Evolutionary conservation across 2,888 invertebrate genomes (phyloP).

Genomic region (Aleiodes alternator): DNA sequence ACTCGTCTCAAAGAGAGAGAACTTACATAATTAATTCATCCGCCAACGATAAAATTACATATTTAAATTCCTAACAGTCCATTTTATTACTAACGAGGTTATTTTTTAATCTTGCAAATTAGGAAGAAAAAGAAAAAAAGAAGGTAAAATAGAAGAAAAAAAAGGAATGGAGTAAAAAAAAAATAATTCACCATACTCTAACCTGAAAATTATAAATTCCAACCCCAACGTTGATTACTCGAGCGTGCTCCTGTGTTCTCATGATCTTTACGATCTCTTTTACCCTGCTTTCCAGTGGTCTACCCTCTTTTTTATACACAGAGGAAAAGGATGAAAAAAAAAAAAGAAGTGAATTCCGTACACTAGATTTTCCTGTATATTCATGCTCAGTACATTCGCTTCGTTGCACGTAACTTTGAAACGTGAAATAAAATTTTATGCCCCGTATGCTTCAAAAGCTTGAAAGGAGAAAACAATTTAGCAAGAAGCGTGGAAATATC

Average conservation of each 20-base stretch:
- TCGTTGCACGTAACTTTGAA: slow-evolving; percentile 49
- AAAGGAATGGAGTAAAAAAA: too few relatives aligned
- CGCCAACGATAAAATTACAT: too few relatives aligned
- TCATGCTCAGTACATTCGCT: slow-evolving; percentile 40
- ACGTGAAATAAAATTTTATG: slow-evolving; percentile 63
- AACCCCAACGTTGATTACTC: slow-evolving; percentile 28
- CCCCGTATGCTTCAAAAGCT: slow-evolving; percentile 45
- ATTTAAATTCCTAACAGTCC: too few relatives aligned
- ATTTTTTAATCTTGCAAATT: too few relatives aligned
- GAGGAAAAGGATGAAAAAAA: slow-evolving; percentile 22
- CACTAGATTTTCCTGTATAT: slow-evolving; percentile 53
- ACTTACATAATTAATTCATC: too few relatives aligned
- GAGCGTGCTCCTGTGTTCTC: slow-evolving; percentile 23
- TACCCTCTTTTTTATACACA: slow-evolving; percentile 25
- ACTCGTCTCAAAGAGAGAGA: too few relatives aligned
- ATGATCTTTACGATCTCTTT: slow-evolving; percentile 35
- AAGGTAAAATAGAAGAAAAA: background rate
- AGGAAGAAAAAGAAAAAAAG: background rate
- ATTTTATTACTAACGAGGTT: too few relatives aligned
- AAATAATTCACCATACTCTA: slow-evolving; percentile 17
- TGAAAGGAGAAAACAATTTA: slow-evolving; percentile 16
- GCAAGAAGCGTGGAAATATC: slow-evolving; percentile 21
- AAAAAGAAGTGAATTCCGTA: background rate
- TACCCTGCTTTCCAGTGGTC: slow-evolving; percentile 28
- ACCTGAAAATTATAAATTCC: slow-evolving; percentile 28